phyloP scores from a whole-genome alignment of 2,113 vertebrate species.

The Phalacrocorax carbo region DNA sequence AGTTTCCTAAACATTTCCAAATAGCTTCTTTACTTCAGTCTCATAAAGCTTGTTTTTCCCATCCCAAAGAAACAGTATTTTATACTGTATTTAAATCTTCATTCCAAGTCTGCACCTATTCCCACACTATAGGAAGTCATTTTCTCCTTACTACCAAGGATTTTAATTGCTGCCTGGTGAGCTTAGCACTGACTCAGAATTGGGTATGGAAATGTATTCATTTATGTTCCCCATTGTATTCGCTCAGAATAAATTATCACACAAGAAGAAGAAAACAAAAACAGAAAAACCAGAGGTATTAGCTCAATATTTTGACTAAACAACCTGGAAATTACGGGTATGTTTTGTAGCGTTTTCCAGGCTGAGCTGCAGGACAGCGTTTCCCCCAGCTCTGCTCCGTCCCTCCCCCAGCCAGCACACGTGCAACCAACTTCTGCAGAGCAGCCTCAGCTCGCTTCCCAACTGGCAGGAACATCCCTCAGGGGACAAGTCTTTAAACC shows the following conservation, averaged over 20 bases:
- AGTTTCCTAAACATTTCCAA: not conserved
- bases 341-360: constrained; percentile 13
- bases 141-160: not conserved
- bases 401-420: not conserved
- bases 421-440: constrained; percentile 46
- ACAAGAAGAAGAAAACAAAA: not conserved
- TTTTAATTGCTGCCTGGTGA: constrained; percentile 45
- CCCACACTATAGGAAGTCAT: not conserved
- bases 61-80: not conserved
- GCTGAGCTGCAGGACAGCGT: constrained; percentile 24
- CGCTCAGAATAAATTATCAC: constrained; percentile 20
- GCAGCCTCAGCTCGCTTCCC: constrained; percentile 83
- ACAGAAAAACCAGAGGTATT: not conserved
- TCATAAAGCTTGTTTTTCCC: not conserved
- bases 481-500: constrained; percentile 91
- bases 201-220: constrained; percentile 49
- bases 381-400: not conserved
- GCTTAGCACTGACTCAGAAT: not conserved
- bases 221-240: not conserved
- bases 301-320: constrained; percentile 44
- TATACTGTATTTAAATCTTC: not conserved
- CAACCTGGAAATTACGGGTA: not conserved
- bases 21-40: not conserved
- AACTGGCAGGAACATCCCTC: constrained; percentile 88
- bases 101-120: not conserved